Evolutionary conservation across 2,113 vertebrate genomes (phyloP).

Genomic region (Phyllostomus hastatus): DNA sequence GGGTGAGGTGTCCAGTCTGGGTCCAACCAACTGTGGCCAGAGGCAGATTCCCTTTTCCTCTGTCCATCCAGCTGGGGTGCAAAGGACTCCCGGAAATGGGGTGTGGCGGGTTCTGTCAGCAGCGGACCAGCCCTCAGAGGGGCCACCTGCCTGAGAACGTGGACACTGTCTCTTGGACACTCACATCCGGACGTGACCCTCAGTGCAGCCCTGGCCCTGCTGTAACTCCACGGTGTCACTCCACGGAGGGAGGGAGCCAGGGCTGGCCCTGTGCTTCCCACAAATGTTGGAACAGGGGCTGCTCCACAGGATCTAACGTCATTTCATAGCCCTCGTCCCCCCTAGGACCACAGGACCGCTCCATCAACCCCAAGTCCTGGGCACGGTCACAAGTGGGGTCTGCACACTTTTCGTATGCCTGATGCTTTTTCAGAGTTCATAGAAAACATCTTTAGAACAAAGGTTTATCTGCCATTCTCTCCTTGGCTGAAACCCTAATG

Average conservation of each 20-base stretch:
- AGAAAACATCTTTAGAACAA: background rate
- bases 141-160: background rate
- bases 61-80: background rate
- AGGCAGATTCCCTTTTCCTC: background rate
- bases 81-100: background rate
- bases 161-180: rapidly evolving
- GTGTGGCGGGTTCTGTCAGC: too few species aligned
- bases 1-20: rapidly evolving
- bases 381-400: background rate
- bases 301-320: background rate
- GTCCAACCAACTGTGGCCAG: rapidly evolving
- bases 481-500: background rate
- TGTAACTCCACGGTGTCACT: background rate
- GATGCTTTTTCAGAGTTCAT: background rate
- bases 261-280: background rate
- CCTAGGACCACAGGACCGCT: background rate
- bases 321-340: background rate
- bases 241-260: background rate
- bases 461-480: background rate
- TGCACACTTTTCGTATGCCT: too few species aligned
- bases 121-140: background rate
- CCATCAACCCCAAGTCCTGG: background rate
- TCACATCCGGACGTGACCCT: rapidly evolving
- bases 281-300: background rate
- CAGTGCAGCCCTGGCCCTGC: rapidly evolving